Percentiles rank a stretch among this genome's conserved stretches.
Conservation (phyloP, 2,888 invertebrate species). For the Ditula angustiorana region DNA sequence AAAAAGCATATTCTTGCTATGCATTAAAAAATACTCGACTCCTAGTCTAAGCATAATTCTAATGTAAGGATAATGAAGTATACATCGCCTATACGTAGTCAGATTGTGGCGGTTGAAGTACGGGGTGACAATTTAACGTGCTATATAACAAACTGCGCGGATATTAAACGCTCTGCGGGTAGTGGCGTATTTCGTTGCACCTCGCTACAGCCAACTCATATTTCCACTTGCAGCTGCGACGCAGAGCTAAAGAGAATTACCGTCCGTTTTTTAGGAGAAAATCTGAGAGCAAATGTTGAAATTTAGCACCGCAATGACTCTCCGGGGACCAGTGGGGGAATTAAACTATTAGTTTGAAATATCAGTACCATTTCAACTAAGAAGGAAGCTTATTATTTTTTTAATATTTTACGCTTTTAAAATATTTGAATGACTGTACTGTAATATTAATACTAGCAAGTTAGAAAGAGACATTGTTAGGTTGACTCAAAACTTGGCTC, state of each 20-base stretch:
- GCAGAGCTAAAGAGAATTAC: slow-evolving; percentile 34
- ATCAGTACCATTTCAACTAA: background rate
- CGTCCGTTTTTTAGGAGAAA: background rate
- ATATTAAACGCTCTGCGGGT: slow-evolving; percentile 68
- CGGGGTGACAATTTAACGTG: slow-evolving; percentile 60
- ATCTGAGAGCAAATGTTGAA: background rate
- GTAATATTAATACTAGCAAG: no score
- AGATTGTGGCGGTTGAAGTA: slow-evolving; percentile 59
- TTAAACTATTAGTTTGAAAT: background rate
- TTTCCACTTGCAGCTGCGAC: slow-evolving; percentile 58
- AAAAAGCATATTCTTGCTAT: no score
- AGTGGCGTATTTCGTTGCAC: slow-evolving; percentile 49
- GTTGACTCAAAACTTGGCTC: background rate
- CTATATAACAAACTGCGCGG: slow-evolving; percentile 64
- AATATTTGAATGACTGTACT: no score
- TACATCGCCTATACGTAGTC: slow-evolving; percentile 43
- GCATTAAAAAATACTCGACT: background rate
- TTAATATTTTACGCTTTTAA: no score
- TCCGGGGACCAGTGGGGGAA: background rate
- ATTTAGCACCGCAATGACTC: background rate
- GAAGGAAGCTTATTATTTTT: no score
- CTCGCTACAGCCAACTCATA: slow-evolving; percentile 60
- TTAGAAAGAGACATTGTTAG: background rate
- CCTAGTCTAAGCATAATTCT: slow-evolving; percentile 9
- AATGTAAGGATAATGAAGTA: slow-evolving; percentile 29